Base-by-base conservation (phyloP, 2,113 vertebrate genomes). In the Anolis sagrei region DNA sequence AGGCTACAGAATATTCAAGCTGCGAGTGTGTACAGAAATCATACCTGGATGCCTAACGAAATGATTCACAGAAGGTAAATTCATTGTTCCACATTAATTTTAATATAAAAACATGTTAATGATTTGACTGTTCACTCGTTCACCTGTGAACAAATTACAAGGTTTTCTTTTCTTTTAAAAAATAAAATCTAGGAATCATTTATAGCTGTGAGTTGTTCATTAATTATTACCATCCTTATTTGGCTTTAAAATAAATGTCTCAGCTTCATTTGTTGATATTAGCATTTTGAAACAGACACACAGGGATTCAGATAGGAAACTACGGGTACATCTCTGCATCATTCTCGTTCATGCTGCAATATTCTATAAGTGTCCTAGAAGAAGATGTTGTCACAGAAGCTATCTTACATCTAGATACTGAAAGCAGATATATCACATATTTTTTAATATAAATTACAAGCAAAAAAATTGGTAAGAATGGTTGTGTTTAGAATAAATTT, bases 41-140 rank as follows among this genome's bases (percentile, higher is more conserved):
- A 0, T 18, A 74, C 69, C 11, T 61, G 39, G 79, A 86, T 49
- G 36, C 76, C 25, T 81, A 85, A 64, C n/a, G 78, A 34, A 80
- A 70, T 9, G 21, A 89, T 87, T 77, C 79, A 61, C 85, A 85
- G 79, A 36, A 68, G 83, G 74, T 69, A 88, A 76, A 79, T 90
- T 93, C 86, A 91, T 93, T 91, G 85, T 69, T 90, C 51, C 6
- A 11, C 61, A 54, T 78, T 90, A 84, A 89, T 78, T 77, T 92
- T 81, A 34, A 75, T 81, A 39, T 34, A 34, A 54, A 36, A 27
- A 82, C 88, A 85, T 39, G 76, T 75, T 66, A 44, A 79, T 54
- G 61, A 84, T 61, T 74, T 83, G 79, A 39, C 29, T 81, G 81
- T 90, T 90, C 86, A 86, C 76, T 72, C 23, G 79, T 84, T 89